Percentiles rank a stretch among this genome's conserved stretches.
phyloP scores from a whole-genome alignment of 2,797 vertebrate genomes.

The Pipistrellus nathusii region DNA sequence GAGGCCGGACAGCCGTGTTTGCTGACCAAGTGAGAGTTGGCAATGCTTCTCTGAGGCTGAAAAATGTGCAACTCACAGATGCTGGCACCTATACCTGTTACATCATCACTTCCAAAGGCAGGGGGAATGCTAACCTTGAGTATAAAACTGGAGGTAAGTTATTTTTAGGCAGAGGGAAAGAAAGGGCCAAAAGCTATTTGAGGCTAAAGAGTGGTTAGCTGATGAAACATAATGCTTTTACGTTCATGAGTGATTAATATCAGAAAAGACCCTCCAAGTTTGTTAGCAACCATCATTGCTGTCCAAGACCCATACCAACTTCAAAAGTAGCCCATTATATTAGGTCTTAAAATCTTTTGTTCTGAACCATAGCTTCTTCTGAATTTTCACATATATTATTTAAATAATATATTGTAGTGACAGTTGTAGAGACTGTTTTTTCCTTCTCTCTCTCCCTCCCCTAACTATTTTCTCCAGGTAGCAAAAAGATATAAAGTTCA shows the following conservation, averaged over 20 bases:
- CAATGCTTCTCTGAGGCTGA: constrained; percentile 90
- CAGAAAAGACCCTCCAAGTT: neutral
- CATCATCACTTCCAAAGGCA: constrained; percentile 86
- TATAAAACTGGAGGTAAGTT: constrained; percentile 90
- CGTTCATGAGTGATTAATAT: neutral
- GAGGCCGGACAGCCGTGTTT: constrained; percentile 85
- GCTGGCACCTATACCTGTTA: constrained; percentile 87
- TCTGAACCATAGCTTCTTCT: neutral
- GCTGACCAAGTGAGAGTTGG: constrained; percentile 78
- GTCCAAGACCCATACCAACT: neutral
- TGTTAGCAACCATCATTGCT: neutral
- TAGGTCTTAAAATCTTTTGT: neutral
- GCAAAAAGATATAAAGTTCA: constrained; percentile 19
- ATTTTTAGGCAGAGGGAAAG: neutral
- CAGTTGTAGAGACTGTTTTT: neutral
- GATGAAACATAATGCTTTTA: neutral
- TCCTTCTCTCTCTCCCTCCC: neutral
- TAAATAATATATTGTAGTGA: constrained; percentile 18
- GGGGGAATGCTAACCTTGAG: constrained; percentile 80
- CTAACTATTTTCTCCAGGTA: constrained; percentile 17
- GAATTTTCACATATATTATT: neutral
- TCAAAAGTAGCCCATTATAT: neutral
- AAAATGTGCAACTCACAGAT: constrained; percentile 83
- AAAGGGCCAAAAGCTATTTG: neutral
- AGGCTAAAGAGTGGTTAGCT: neutral